Conservation (phyloP, 2,797 vertebrate species). For the Trichosurus vulpecula region DNA sequence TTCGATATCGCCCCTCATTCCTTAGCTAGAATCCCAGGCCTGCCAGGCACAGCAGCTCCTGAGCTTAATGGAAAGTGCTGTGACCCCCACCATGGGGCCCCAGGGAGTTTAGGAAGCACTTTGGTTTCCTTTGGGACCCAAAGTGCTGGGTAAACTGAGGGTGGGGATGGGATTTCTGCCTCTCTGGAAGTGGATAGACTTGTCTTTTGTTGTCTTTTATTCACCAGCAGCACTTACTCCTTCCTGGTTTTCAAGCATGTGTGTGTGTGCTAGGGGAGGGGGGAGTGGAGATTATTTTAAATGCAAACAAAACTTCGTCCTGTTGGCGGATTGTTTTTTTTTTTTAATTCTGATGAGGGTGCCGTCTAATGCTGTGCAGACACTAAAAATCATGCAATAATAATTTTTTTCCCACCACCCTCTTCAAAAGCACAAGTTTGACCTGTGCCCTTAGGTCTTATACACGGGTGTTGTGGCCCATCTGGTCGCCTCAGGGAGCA, state of each 20-base stretch:
- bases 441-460: constrained; percentile 61
- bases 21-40: constrained; percentile 53
- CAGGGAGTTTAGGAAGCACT: constrained; percentile 73
- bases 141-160: constrained; percentile 73
- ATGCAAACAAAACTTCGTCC: constrained; percentile 74
- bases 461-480: constrained; percentile 49
- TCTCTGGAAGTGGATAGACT: constrained; percentile 64
- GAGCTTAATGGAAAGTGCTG: constrained; percentile 67
- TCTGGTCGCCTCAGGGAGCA: constrained; percentile 33
- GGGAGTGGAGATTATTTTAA: constrained; percentile 69
- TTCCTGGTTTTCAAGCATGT: constrained; percentile 85
- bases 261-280: constrained; percentile 80
- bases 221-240: constrained; percentile 81
- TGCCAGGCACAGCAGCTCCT: constrained; percentile 66
- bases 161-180: constrained; percentile 56
- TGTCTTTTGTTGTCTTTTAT: constrained; percentile 72
- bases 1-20: constrained; percentile 54
- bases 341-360: constrained; percentile 82
- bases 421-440: constrained; percentile 49
- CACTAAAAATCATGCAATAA: constrained; percentile 56
- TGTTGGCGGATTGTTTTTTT: constrained; percentile 77
- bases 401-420: constrained; percentile 44
- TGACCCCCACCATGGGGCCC: constrained; percentile 49
- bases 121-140: constrained; percentile 73
- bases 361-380: constrained; percentile 86